A percentile compares a stretch with the other conserved stretches of the same genome.
Conservation (phyloP, 2,113 vertebrate species). For the Sminthopsis crassicaudata region DNA sequence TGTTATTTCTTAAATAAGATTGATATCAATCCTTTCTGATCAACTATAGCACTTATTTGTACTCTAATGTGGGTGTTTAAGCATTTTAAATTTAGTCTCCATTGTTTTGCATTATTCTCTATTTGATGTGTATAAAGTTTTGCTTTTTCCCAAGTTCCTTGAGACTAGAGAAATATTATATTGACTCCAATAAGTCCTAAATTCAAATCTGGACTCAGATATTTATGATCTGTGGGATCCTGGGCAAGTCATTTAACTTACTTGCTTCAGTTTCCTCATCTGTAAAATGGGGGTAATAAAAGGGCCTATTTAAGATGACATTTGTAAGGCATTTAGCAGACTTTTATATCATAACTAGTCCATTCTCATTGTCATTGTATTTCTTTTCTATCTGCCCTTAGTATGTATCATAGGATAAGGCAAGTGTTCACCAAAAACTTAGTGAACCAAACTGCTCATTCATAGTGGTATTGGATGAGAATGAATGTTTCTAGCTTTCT, state of each 20-base stretch:
- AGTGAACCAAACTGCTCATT: not conserved
- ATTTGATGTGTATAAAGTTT: accelerated
- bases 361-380: not conserved
- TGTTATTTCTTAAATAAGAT: not conserved
- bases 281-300: not conserved
- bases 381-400: not conserved
- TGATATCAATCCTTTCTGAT: not conserved
- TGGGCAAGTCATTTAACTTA: not conserved
- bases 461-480: not conserved
- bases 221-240: not conserved
- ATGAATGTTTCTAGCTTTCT: not conserved
- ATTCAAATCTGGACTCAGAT: not conserved
- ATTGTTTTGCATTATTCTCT: accelerated
- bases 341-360: not conserved
- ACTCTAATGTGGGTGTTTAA: not conserved
- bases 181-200: not conserved
- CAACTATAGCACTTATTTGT: not conserved
- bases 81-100: not conserved
- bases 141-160: not conserved
- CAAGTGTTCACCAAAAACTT: not conserved
- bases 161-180: not conserved
- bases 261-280: not conserved
- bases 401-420: not conserved
- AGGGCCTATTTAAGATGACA: not conserved
- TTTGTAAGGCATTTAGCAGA: not conserved